Conservation (phyloP, 2,888 invertebrate genomes). For the Aricia artaxerxes region DNA sequence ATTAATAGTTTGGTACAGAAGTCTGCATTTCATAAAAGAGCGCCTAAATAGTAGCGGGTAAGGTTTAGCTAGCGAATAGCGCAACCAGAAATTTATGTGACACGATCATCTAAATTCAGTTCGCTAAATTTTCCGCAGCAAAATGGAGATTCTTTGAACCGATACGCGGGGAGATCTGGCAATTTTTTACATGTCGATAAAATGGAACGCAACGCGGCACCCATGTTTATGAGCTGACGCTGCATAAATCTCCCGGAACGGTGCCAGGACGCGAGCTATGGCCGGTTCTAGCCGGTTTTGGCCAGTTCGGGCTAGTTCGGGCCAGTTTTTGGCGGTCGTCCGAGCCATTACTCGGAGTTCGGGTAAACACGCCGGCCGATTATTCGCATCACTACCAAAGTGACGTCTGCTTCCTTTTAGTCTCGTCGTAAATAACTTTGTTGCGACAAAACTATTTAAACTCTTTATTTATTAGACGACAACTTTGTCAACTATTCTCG, state of each 20-base stretch:
- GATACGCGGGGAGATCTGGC: constrained; percentile 8
- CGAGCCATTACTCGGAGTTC: constrained; percentile 50
- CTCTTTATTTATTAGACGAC: constrained; percentile 30
- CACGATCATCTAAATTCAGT: constrained; percentile 23
- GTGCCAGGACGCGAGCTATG: constrained; percentile 51
- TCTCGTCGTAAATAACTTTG: constrained; percentile 35
- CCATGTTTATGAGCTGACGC: constrained; percentile 73
- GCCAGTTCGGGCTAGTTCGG: constrained; percentile 17
- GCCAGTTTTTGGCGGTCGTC: constrained; percentile 56
- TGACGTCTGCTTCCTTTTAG: constrained; percentile 43
- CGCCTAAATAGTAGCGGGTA: neutral
- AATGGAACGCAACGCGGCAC: constrained; percentile 40
- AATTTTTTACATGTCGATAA: constrained; percentile 32
- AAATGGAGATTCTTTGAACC: constrained; percentile 12
- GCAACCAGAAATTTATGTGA: constrained; percentile 8
- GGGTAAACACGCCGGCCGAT: constrained; percentile 53
- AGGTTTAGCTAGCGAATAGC: neutral
- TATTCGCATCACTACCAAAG: constrained; percentile 50
- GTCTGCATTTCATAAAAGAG: neutral
- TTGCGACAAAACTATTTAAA: constrained; percentile 31
- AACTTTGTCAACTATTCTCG: constrained; percentile 29
- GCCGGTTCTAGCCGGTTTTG: constrained; percentile 49
- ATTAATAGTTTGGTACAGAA: neutral
- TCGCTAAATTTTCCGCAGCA: constrained; percentile 16
- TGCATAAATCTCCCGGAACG: constrained; percentile 66